Evolutionary conservation across 2,797 vertebrate genomes (phyloP), one percentile per base, ranked within the genome.

Genomic region (Argya squamiceps): DNA sequence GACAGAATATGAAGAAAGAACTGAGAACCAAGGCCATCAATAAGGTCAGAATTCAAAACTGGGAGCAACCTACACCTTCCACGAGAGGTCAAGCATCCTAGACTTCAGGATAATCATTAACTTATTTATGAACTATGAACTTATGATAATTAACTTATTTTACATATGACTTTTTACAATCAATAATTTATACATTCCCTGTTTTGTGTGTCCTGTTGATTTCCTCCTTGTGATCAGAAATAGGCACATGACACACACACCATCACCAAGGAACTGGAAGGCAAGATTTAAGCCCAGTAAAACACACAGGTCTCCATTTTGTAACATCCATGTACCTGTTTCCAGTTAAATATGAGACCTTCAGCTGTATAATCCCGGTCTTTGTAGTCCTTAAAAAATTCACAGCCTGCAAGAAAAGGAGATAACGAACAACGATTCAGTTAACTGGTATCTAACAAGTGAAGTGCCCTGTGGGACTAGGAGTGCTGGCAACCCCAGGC

Each of bases 351-450:
- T 89, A 99, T 98, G 86, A 99, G 99, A 81, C 99, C 99, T 97
- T 99, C 99, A 11, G 99, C 99, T 68, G 98, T 98, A 96, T 99
- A 99, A 98, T 99, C 99, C 75, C 99, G 97, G 89, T 99, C 99
- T 98, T 99, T 99, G 98, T 99, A 99, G 92, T 99, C 99, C 96
- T 99, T 99, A 98, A 99, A 99, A 98, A 99, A 99, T 97, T 99
- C 99, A 98, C 99, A 99, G 83, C 99, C 99, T 99, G 89, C 74
- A 97, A 98, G 95, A 93, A 92, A 65, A 93, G 81, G 88, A 90
- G 68, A 86, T 73, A 86, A 92, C 10, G 41, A 92, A 87, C 43
- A 73, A 92, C 22, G 0, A 1, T 41, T 92, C 32, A 60, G 52
- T 59, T 62, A 74, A 75, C 68, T 64, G 83, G 37, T 70, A 64